Base-by-base conservation (phyloP, 2,113 vertebrate species). In the Apodemus speciosus region DNA sequence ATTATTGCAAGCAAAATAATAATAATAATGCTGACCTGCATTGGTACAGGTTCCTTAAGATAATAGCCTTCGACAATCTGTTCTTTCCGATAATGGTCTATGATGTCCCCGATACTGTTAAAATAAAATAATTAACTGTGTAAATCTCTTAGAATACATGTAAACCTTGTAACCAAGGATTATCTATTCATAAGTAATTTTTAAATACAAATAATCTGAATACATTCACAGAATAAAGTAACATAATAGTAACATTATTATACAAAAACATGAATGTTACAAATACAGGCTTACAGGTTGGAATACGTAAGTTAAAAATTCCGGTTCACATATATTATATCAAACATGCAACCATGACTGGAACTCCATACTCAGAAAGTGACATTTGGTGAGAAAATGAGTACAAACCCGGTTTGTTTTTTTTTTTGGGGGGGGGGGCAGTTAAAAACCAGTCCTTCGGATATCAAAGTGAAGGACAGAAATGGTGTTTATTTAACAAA, bases 11-110 rank as follows among this genome's bases (percentile, higher is more conserved):
- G 32, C 68, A 92, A 68, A 25, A 84, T 87, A 60, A 58, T 92
- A 93, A 85, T 27, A 92, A 81, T 66, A 96, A 32, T 5, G 27
- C 97, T 95, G 97, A 99, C 99, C 99, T 99, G 99, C 91, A 99
- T 98, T 95, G 99, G 99, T 94, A 99, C 99, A 40, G 99, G 98
- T 92, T 99, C 99, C 98, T 99, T 99, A 95, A 99, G 98, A 96
- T 98, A 99, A 98, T 99, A 99, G 51, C 99, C 99, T 98, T 99
- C 99, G 73, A 99, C 99, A 97, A 99, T 99, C 97, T 99, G 99
- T 94, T 99, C 99, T 97, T 99, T 99, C 97, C 99, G 99, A 97
- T 99, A 99, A 98, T 99, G 99, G 86, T 99, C 99, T 94, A 99
- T 99, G 96, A 99, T 99, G 96, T 99, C 99, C 96, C 99, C 99